These are phyloP conservation scores for Morphnarchus princeps DNA, from an alignment of 2,113 vertebrate genomes.

Conservation along the genomic window DNA sequence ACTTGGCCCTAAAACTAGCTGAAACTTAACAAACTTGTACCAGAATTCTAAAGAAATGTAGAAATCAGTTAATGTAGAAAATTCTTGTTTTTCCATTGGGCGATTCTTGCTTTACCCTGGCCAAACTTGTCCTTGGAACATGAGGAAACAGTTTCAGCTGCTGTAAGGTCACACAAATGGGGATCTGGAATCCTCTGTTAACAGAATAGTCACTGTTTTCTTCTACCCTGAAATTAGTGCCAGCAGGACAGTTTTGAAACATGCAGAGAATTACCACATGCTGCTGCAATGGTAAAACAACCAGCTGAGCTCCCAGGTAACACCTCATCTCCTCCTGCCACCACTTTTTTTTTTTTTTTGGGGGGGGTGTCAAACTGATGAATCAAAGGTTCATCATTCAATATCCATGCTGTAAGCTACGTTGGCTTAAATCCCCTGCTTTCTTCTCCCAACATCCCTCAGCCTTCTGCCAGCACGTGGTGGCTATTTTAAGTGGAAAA, in stretches of 20 bases:
- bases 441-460: not conserved
- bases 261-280: not conserved
- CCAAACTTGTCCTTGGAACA: not conserved
- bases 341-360: accelerated
- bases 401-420: not conserved
- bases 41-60: not conserved
- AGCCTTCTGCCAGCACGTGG: not conserved
- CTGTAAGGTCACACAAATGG: not conserved
- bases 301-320: not conserved
- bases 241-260: not conserved
- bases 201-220: not conserved
- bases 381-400: not conserved
- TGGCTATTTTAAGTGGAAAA: not conserved
- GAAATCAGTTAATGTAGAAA: not conserved
- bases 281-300: not conserved
- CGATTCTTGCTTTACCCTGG: accelerated
- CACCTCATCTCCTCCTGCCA: not conserved
- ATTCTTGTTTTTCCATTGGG: not conserved
- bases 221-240: not conserved
- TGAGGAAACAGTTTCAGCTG: not conserved
- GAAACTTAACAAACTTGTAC: not conserved
- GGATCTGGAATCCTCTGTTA: not conserved
- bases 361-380: not conserved
- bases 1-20: not conserved
- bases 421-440: not conserved